Evolutionary conservation across 2,888 invertebrate species (phyloP), one percentile per base, ranked within the genome.

Genomic region (Lymantria dispar): DNA sequence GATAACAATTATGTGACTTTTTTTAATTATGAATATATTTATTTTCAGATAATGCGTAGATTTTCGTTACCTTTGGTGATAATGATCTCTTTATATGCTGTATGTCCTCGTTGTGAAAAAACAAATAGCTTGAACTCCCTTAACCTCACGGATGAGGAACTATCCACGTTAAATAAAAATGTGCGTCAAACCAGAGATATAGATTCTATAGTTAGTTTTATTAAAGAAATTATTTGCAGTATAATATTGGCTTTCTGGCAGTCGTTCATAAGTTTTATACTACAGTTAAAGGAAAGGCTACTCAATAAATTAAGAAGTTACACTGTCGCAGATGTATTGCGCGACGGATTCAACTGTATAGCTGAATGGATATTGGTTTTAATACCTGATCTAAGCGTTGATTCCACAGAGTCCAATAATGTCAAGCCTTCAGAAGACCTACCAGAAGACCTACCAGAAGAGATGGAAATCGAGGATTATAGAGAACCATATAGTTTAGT

Each of bases 281-380:
- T 67, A 1, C 64, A 73, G 11, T 68, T 72, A n/a, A 85, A 79
- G 64, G 52, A 72, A n/a, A 72, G 70, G 15, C 22, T 86, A 2
- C 53, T 84, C 5, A 76, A 70, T 38, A 80, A 72, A 54, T 63
- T 85, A 3, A 73, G 72, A 43, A 61, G 60, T 8, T 78, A 76
- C 42, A 76, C 80, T 0, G 41, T 86, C 5, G 70, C 80, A 1
- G 80, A 83, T 50, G 54, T 83, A 5, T 64, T 84, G 1, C 68
- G 73, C 30, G 55, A 64, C 1, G 42, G 74, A 1, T 71, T 83
- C 38, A 76, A 83, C 44, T 74, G 76, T 15, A 56, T 83, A 1
- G 59, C 64, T 15, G 74, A 76, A 40, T 13, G 13, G 13, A 14
- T 40, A 40, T 10, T 14, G 9, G 8, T 40, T 13, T 40, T 40